Conservation (phyloP, 2,888 invertebrate genomes). For the Furcula furcula region DNA sequence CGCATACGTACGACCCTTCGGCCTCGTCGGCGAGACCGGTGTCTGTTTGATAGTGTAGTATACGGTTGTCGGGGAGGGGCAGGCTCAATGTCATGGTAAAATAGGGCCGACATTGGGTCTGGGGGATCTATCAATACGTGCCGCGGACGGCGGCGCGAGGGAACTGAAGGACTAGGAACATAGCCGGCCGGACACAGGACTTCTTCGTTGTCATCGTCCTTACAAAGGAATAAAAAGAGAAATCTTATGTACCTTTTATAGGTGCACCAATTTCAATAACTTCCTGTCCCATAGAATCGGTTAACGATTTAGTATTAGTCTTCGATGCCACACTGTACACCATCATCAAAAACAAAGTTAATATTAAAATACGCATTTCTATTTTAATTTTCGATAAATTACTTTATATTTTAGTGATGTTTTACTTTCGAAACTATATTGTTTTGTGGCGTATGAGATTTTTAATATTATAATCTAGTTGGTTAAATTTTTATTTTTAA, state of each 20-base stretch:
- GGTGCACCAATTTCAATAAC: slow-evolving; percentile 60
- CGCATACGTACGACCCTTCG: too few relatives aligned
- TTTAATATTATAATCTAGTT: slow-evolving; percentile 30
- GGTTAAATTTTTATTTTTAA: slow-evolving; percentile 32
- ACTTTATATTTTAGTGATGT: background rate
- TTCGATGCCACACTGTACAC: slow-evolving; percentile 31
- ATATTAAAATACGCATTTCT: slow-evolving; percentile 35
- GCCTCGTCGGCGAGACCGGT: too few relatives aligned
- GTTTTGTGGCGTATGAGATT: slow-evolving; percentile 15
- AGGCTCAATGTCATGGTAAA: too few relatives aligned
- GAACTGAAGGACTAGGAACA: too few relatives aligned
- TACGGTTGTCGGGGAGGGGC: too few relatives aligned
- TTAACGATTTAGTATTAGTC: slow-evolving; percentile 41
- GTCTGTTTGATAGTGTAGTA: too few relatives aligned
- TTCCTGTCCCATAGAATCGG: slow-evolving; percentile 60
- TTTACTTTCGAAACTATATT: slow-evolving; percentile 1
- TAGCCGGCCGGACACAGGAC: too few relatives aligned
- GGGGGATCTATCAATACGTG: too few relatives aligned
- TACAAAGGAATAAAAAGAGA: background rate
- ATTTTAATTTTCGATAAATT: slow-evolving; percentile 17
- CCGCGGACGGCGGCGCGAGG: too few relatives aligned
- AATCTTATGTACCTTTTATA: slow-evolving; percentile 49
- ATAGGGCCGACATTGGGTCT: too few relatives aligned
- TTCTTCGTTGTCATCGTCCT: too few relatives aligned
- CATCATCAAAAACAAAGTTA: slow-evolving; percentile 19